These are phyloP conservation scores for Mohoua ochrocephala DNA, from an alignment of 2,113 vertebrate species.

Conservation along the genomic window DNA sequence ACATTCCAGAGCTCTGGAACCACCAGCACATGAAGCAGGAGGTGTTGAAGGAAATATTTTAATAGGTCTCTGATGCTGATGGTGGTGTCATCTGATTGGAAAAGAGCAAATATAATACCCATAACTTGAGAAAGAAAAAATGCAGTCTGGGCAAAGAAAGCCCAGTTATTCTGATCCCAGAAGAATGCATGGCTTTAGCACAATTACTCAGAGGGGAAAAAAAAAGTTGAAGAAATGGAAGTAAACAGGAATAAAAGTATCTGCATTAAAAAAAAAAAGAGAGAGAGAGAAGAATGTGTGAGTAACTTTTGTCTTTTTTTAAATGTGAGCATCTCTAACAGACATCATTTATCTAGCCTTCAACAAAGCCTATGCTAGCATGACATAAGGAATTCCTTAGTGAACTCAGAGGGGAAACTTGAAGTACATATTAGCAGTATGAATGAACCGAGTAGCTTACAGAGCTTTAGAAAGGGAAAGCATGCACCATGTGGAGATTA, in stretches of 20 bases:
- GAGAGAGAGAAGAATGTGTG: too few species aligned
- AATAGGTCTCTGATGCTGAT: background rate
- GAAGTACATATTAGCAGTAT: background rate
- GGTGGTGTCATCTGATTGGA: background rate
- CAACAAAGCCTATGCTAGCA: background rate
- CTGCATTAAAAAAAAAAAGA: background rate
- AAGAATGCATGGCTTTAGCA: background rate
- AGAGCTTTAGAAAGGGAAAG: background rate
- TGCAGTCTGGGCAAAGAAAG: background rate
- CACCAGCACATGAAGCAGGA: background rate
- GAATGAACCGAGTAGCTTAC: rapidly evolving
- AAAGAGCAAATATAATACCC: background rate
- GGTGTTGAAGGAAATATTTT: slow-evolving; percentile 12
- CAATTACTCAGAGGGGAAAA: background rate
- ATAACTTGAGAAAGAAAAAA: background rate
- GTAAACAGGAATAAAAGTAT: background rate
- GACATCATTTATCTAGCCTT: background rate
- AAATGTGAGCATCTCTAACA: background rate
- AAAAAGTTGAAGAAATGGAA: background rate
- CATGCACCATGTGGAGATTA: background rate
- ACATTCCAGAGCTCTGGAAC: slow-evolving; percentile 1
- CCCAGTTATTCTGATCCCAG: background rate
- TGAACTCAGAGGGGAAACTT: background rate
- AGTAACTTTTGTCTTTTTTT: background rate
- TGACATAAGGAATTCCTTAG: background rate